Evolutionary conservation across 2,113 vertebrate species (phyloP), one percentile per base, ranked within the genome.

Genomic region (Megalops atlanticus): DNA sequence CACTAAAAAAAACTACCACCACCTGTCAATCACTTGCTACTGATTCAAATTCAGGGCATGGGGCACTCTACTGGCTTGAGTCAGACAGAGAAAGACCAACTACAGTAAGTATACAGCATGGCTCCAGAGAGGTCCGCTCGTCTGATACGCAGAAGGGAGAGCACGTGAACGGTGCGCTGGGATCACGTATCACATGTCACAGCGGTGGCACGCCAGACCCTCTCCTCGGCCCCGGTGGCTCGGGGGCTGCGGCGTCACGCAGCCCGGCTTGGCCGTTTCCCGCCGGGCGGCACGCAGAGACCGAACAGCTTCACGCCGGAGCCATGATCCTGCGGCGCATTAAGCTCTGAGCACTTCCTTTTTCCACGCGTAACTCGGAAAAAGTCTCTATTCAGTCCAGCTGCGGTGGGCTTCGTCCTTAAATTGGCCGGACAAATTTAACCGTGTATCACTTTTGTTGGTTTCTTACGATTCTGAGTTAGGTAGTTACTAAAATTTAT

Each of bases 51-150:
- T 77, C 80, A 84, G 84, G 88, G 77, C 74, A 64, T 86, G 86
- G 84, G 87, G 86, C n/a, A 36, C 52, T 84, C 90, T 85, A 89
- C 90, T 86, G 88, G 89, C 91, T 90, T 87, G 69, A 86, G 88
- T 89, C 88, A 85, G 92, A 91, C 89, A 90, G 92, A 92, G 89
- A 90, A 93, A 92, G 89, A 92, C 91, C 89, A 86, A 93, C 90
- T 94, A 94, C 92, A 94, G 93, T 93, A 92, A 91, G 40, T 45
- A 45, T 45, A 82, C 84, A 83, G 76, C 82, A 33, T 39, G 80
- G 78, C 84, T 86, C 45, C 33, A 68, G 24, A 82, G 54, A 76
- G 75, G 85, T 81, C 36, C 36, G 0, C 24, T 64, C 2, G 80
- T 81, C 80, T 27, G 76, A 70, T 39, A 73, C 43, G 10, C 31